These are phyloP conservation scores for Osmerus mordax DNA, from an alignment of 2,113 vertebrate genomes.

Conservation along the genomic window DNA sequence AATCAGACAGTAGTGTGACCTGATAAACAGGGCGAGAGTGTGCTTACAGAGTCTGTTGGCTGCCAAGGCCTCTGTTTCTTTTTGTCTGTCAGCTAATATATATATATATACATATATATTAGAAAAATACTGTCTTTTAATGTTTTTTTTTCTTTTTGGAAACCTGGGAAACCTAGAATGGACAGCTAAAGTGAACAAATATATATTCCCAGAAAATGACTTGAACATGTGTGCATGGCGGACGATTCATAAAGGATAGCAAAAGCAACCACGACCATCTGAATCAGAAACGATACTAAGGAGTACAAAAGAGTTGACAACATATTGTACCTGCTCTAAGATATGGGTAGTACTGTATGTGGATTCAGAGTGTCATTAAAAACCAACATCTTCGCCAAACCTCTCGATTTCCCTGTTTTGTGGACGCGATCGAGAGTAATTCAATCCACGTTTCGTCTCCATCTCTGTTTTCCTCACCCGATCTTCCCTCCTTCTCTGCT, in stretches of 20 bases:
- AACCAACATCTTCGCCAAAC: constrained; percentile 36
- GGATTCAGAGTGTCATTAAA: constrained; percentile 53
- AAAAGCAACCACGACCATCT: constrained; percentile 49
- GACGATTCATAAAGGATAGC: constrained; percentile 45
- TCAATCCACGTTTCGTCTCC: constrained; percentile 8
- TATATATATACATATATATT: constrained; percentile 10
- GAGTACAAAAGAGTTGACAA: constrained; percentile 49
- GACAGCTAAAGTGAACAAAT: constrained; percentile 39
- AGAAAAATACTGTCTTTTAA: constrained; percentile 43
- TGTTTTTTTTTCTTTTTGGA: constrained; percentile 35
- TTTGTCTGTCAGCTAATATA: constrained; percentile 4
- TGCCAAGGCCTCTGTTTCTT: constrained; percentile 39
- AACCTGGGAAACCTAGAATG: constrained; percentile 53
- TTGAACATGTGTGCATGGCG: constrained; percentile 35
- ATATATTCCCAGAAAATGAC: constrained; percentile 22
- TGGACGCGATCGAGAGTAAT: constrained; percentile 41
- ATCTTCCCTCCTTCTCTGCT: constrained; percentile 20
- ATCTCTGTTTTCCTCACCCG: constrained; percentile 8
- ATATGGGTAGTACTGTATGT: constrained; percentile 34
- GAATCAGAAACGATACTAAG: constrained; percentile 51
- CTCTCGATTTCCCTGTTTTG: constrained; percentile 38
- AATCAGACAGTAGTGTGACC: constrained; percentile 68
- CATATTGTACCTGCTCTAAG: constrained; percentile 18
- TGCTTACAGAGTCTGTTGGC: constrained; percentile 72
- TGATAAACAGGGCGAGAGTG: constrained; percentile 67